Evolutionary conservation across 2,888 invertebrate species (phyloP).

Genomic region (Nemapogon koenigi): DNA sequence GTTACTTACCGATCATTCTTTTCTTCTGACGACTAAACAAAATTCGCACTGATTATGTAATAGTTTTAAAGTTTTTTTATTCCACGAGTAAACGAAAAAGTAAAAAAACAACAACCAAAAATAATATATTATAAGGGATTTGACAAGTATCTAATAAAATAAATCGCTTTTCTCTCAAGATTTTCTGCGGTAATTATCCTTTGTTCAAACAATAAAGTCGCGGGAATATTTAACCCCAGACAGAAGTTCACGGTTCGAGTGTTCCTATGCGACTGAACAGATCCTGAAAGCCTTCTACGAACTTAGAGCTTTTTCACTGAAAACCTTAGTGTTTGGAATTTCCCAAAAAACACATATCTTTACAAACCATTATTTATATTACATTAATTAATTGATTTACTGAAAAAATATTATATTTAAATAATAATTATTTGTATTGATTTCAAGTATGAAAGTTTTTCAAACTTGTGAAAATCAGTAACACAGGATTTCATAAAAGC

Average conservation of each 20-base stretch:
- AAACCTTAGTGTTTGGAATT: slow-evolving; percentile 19
- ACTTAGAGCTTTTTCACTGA: slow-evolving; percentile 35
- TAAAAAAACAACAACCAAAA: background rate
- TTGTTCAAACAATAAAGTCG: slow-evolving; percentile 7
- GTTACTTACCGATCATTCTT: slow-evolving; percentile 55
- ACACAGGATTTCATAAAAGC: no score
- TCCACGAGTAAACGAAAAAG: slow-evolving; percentile 11
- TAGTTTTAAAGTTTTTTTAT: slow-evolving; percentile 39
- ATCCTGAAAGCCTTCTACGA: slow-evolving; percentile 46
- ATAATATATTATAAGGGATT: slow-evolving; percentile 1
- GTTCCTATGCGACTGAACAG: slow-evolving; percentile 51
- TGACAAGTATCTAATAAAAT: background rate
- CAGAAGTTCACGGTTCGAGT: slow-evolving; percentile 31
- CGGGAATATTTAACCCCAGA: slow-evolving; percentile 1
- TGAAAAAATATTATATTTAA: no score
- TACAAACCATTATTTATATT: background rate
- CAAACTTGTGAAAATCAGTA: no score
- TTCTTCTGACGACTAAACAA: slow-evolving; percentile 32
- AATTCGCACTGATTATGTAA: slow-evolving; percentile 35
- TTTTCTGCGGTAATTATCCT: slow-evolving; percentile 2
- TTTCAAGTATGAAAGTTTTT: no score
- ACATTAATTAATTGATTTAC: background rate
- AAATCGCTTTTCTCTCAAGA: background rate
- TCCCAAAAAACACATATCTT: background rate
- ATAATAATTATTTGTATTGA: no score